Evolutionary conservation across 2,888 invertebrate species (phyloP), one percentile per base, ranked within the genome.

Genomic region (Zhengitettix transpicula): DNA sequence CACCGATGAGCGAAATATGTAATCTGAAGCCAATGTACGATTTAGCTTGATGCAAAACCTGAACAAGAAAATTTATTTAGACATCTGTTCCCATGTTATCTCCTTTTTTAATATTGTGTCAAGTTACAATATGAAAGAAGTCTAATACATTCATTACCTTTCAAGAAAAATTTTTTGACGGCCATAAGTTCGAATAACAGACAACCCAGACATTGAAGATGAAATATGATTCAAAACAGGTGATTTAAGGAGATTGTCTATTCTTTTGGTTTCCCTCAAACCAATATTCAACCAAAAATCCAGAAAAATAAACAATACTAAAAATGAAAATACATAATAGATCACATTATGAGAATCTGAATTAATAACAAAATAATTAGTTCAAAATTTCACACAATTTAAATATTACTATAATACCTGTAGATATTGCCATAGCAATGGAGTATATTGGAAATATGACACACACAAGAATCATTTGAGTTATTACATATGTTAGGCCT

Each of bases 1-100:
- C 64, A 72, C 72, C 10, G 75, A 69, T 47, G 72, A 70, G 58
- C 71, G 69, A 65, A 73, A 75, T 59, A 76, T 67, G 60, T 74
- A 70, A 60, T 71, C 70, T n/a, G 74, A 72, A 7, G 72, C 69
- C 2, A 73, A 67, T 65, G 76, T 74, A 47, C 65, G 65, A 65
- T 77, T 74, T 42, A 75, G 64, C 57, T 73, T 65, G 9, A 66
- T 64, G 57, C 71, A 67, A 66, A 75, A 75, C 61, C 76, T 75
- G 65, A 40, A 68, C 65, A 40, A 56, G 16, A 58, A 58, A 42
- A 56, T 28, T 28, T 28, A 28, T 28, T 28, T 28, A 28, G 28
- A 28, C 28, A 28, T 28, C 2, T 28, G 2, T 28, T 28, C 28
- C 28, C 28, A 28, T 28, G 28, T 2, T 28, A 7, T n/a, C n/a